Conservation (phyloP, 2,797 vertebrate genomes). For the Enteromius fasciolatus region DNA sequence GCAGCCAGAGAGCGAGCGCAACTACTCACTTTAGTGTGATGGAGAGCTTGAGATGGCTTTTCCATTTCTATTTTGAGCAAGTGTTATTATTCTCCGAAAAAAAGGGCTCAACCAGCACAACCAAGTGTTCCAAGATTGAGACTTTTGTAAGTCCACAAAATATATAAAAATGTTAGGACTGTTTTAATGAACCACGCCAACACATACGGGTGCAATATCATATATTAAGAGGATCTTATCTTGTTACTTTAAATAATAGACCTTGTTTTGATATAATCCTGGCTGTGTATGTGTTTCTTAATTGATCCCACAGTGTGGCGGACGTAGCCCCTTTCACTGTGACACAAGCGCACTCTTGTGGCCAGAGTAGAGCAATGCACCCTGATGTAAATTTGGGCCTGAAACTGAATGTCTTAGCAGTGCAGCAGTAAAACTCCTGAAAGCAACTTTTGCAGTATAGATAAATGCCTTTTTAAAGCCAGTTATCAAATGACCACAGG, state of each 20-base stretch:
- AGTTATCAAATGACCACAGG: slow-evolving; percentile 19
- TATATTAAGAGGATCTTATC: slow-evolving; percentile 52
- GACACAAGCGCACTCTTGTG: slow-evolving; percentile 77
- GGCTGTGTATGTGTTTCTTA: slow-evolving; percentile 60
- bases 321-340: slow-evolving; percentile 75
- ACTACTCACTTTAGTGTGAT: slow-evolving; percentile 8
- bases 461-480: slow-evolving; percentile 29
- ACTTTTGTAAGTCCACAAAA: slow-evolving; percentile 59
- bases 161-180: slow-evolving; percentile 50
- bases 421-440: slow-evolving; percentile 1
- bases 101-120: slow-evolving; percentile 80
- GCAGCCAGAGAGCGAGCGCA: slow-evolving; percentile 70
- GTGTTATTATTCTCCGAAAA: slow-evolving; percentile 68
- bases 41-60: slow-evolving; percentile 23
- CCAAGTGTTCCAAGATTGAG: slow-evolving; percentile 62
- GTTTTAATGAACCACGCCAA: slow-evolving; percentile 54
- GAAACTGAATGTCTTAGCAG: slow-evolving; percentile 20
- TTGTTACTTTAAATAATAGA: slow-evolving; percentile 51
- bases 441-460: slow-evolving; percentile 19
- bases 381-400: slow-evolving; percentile 40
- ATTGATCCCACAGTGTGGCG: slow-evolving; percentile 67
- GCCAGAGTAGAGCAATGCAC: slow-evolving; percentile 63
- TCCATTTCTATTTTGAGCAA: slow-evolving; percentile 57
- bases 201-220: slow-evolving; percentile 59
- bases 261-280: slow-evolving; percentile 60